Base-by-base conservation (phyloP, 2,113 vertebrate genomes). In the Manacus vitellinus region DNA sequence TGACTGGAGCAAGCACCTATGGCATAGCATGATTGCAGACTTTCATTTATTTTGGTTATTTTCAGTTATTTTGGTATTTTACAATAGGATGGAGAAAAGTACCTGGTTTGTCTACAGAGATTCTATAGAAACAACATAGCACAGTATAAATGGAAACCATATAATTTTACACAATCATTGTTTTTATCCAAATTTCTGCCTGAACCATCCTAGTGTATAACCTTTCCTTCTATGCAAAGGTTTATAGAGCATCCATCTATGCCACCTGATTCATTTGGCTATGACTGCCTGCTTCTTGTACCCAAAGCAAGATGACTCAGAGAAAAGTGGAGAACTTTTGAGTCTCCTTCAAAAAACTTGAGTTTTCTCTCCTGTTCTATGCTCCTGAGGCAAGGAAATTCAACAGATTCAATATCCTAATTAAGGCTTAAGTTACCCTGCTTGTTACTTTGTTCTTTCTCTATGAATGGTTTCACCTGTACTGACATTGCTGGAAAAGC, bases 401-500 rank as follows among this genome's bases (percentile, higher is more conserved):
- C 54, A 90, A 92, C 86, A 96, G 92, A 96, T 74, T 92, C 95
- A 85, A 97, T 49, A 91, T 94, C 37, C 75, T 93, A 94, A 92
- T 78, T 93, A 95, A 96, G 92, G 62, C 39, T 87, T 68, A 92
- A 89, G 24, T 79, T 96, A 96, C 79, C 39, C 56, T 92, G 55
- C 35, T 49, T 82, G 8, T 65, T 96, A 88, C 37, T 97, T 95
- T 75, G 21, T 92, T 90, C 28, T 73, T 67, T 89, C 81, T 95
- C 85, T 91, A 12, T 72, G 75, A 94, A 46, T 68, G 80, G 85
- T 77, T 88, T 97, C 95, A 58, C 96, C 5, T 82, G 22, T 75
- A 52, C 84, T 93, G 94, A 85, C 96, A 94, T 92, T 54, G 28
- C 54, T 94, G 94, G 66, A 63, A 98, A 98, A 97, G 89, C 78